Base-by-base conservation (phyloP, 2,113 vertebrate species). In the Hippocampus guttulatus region DNA sequence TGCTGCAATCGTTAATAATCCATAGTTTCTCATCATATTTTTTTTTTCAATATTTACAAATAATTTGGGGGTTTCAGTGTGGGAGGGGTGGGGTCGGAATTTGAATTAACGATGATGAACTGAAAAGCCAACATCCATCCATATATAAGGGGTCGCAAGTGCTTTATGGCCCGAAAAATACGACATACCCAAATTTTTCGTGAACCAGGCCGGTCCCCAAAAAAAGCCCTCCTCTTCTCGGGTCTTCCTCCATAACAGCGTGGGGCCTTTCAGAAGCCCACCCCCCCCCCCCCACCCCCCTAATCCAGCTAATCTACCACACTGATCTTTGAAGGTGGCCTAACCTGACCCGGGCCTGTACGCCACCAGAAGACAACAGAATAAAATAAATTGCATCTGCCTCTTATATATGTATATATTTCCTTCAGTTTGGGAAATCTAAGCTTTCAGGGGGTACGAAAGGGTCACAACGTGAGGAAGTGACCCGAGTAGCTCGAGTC, bases 271-370 rank as follows among this genome's bases (percentile, higher is more conserved):
- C 92, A 95, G 88, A 90, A 91, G 92, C 87, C 3, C 33, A 0
- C 15, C 91, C 93, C 25, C 25, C 5, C 6, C 15, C 91, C 93
- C 25, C 25, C 5, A 0, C 15, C 91, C 93, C 92, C 93, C 92
- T 95, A 96, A 95, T 96, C 94, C 95, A 93, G 92, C 94, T 96
- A 96, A 96, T 96, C 95, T 95, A 91, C 91, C 89, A 93, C 92
- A 93, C 93, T 94, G 92, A 94, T 94, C 94, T 94, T 93, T 93
- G 93, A 94, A 94, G 93, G 94, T 93, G 93, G 94, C 94, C 92
- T 88, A 90, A 63, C 84, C 88, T 93, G 91, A 90, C 92, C 90
- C 88, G 23, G 85, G 47, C 68, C 83, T 73, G 71, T 78, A 84
- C 71, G n/a, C 71, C 75, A 68, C 21, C 41, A 47, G 11, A 43